Percentiles rank a stretch among this genome's conserved stretches.
Evolutionary conservation across 2,888 invertebrate genomes (phyloP).

Genomic region (Dasysyrphus albostriatus): DNA sequence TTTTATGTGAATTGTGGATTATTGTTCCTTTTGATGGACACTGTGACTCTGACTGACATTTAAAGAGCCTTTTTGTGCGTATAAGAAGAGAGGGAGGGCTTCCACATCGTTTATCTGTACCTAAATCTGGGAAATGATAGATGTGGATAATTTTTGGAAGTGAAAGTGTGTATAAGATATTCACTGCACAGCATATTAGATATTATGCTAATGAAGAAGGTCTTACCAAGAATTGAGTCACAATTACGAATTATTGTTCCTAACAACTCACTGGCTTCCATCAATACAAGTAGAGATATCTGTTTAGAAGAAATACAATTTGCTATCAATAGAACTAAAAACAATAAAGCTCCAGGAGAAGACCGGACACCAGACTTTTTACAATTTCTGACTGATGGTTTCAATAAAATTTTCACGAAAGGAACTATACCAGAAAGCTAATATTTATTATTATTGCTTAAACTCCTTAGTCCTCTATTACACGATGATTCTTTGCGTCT

Average conservation of each 20-base stretch:
- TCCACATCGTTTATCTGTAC: not conserved
- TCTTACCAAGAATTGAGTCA: not conserved
- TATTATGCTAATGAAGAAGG: not conserved
- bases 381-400: no score
- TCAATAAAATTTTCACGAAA: no score
- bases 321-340: no score
- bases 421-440: no score
- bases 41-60: not conserved
- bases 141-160: not conserved
- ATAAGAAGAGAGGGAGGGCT: not conserved
- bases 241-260: not conserved
- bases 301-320: no score
- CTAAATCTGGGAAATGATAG: not conserved
- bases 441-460: no score
- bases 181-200: not conserved
- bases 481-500: no score
- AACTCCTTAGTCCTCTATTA: no score
- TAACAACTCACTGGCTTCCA: no score
- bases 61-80: not conserved
- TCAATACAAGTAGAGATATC: no score
- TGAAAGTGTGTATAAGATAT: not conserved
- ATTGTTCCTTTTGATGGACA: conserved; percentile 44
- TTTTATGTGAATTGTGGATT: conserved; percentile 31
- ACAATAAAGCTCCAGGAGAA: no score
- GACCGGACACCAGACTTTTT: no score